A percentile compares a stretch with the other conserved stretches of the same genome.
phyloP scores from a whole-genome alignment of 2,113 vertebrate species.

The Tychaedon coryphoeus region DNA sequence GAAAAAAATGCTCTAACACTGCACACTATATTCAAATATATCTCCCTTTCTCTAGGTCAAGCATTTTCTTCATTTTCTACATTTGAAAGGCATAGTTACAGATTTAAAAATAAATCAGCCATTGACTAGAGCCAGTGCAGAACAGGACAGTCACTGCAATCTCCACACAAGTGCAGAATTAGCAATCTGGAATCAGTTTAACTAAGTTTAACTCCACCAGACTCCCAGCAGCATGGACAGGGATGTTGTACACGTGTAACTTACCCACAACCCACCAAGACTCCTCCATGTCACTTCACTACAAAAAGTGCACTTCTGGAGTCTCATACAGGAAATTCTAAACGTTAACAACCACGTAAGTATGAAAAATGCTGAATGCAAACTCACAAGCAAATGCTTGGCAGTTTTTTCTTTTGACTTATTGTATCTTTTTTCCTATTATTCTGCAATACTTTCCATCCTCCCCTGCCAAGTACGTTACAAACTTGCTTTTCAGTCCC shows the following conservation, averaged over 20 bases:
- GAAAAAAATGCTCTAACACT: neutral
- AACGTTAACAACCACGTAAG: neutral
- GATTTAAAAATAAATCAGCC: neutral
- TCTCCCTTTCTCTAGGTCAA: neutral
- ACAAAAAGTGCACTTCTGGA: neutral
- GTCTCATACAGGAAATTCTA: neutral
- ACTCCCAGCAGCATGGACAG: fast-evolving
- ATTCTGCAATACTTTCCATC: conserved; percentile 23
- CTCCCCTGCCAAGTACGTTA: conserved; percentile 58
- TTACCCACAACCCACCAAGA: fast-evolving
- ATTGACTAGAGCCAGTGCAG: neutral
- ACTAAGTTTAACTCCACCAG: neutral
- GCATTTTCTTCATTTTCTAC: neutral
- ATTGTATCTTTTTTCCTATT: neutral
- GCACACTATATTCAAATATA: neutral
- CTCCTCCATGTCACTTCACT: fast-evolving
- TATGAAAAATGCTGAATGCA: neutral
- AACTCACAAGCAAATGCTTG: neutral
- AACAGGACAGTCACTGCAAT: neutral
- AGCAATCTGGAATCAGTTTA: neutral
- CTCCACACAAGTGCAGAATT: fast-evolving
- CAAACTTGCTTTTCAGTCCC: neutral
- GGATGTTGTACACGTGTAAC: neutral
- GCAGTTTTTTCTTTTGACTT: neutral
- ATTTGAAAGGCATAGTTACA: neutral